Percentiles rank a stretch among this genome's conserved stretches.
Evolutionary conservation across 2,888 invertebrate genomes (phyloP).

Genomic region (Brachyptera risi): DNA sequence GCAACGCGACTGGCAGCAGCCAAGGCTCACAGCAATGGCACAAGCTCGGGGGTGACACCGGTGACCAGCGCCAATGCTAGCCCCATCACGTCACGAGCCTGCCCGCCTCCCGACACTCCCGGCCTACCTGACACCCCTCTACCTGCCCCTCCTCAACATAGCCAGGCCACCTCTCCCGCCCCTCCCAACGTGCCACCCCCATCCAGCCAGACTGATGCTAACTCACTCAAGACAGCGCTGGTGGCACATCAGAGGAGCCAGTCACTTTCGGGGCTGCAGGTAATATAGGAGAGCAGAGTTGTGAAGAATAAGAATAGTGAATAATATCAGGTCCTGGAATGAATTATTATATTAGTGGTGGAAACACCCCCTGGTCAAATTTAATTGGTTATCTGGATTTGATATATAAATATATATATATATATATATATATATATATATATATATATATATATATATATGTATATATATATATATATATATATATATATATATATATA

Average conservation of each 20-base stretch:
- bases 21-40: constrained; percentile 58
- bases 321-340: no score
- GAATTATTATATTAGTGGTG: no score
- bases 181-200: constrained; percentile 35
- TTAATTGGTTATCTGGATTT: no score
- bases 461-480: no score
- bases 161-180: constrained; percentile 36
- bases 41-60: constrained; percentile 69
- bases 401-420: no score
- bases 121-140: constrained; percentile 32
- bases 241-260: constrained; percentile 46
- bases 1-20: constrained; percentile 73
- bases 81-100: constrained; percentile 66
- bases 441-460: no score
- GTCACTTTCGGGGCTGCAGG: constrained; percentile 44
- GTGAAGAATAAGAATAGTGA: no score
- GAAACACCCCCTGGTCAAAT: no score
- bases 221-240: constrained; percentile 44
- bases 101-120: constrained; percentile 38
- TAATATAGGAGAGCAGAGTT: neutral
- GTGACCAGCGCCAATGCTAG: constrained; percentile 86
- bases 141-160: constrained; percentile 41
- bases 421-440: no score
- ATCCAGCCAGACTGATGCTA: constrained; percentile 38
- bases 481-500: no score